Evolutionary conservation across 2,113 vertebrate species (phyloP).

Genomic region (Vireo altiloquus): DNA sequence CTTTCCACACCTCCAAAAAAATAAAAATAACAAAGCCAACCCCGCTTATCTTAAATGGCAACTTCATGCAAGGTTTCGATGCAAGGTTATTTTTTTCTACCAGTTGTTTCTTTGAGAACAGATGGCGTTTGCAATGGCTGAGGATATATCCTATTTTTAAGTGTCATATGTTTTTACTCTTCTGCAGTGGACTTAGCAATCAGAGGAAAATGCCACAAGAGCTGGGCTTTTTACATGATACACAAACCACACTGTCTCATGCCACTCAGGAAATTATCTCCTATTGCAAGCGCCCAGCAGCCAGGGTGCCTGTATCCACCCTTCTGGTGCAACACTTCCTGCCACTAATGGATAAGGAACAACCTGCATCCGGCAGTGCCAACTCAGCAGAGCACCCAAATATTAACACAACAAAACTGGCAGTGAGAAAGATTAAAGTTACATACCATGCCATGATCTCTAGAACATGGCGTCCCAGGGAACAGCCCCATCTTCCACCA

Average conservation of each 20-base stretch:
- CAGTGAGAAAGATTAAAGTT: not conserved
- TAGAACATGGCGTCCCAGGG: not conserved
- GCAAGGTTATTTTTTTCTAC: constrained; percentile 48
- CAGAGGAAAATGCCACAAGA: not conserved
- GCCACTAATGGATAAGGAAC: constrained; percentile 21
- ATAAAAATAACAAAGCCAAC: constrained; percentile 44
- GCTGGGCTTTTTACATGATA: not conserved
- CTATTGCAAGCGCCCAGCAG: not conserved
- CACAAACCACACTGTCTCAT: not conserved
- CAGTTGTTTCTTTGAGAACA: constrained; percentile 61
- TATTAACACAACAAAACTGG: not conserved
- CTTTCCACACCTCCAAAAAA: constrained; percentile 13
- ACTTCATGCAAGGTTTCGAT: constrained; percentile 54
- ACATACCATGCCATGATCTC: not conserved
- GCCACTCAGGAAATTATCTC: constrained; percentile 23
- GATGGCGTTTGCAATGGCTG: constrained; percentile 43
- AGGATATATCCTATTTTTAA: constrained; percentile 60
- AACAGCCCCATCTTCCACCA: not conserved
- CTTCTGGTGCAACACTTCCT: constrained; percentile 41
- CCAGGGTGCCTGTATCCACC: not conserved
- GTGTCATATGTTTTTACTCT: constrained; percentile 42
- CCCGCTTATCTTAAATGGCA: constrained; percentile 23
- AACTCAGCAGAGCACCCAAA: constrained; percentile 30
- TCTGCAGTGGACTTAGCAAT: constrained; percentile 40
- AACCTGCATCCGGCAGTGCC: constrained; percentile 33